Percentiles rank a stretch among this genome's conserved stretches.
Evolutionary conservation across 2,888 invertebrate species (phyloP).

Genomic region (Drosophila leonis): DNA sequence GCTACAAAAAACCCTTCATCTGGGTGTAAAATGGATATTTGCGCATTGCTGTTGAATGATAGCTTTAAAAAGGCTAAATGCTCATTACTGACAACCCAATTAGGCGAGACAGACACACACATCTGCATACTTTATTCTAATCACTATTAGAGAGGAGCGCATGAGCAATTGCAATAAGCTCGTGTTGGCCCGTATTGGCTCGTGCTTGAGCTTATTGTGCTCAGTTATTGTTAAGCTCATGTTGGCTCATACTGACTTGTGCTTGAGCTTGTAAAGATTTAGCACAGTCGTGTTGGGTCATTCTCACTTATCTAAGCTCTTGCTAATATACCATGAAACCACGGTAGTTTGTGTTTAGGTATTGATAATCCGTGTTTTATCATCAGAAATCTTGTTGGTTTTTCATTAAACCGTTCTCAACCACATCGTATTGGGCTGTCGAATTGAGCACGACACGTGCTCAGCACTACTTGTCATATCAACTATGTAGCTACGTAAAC

Average conservation of each 20-base stretch:
- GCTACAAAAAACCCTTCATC: background rate
- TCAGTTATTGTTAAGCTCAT: background rate
- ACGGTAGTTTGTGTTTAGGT: background rate
- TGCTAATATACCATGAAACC: background rate
- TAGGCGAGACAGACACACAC: constrained; percentile 19
- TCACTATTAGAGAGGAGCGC: constrained; percentile 3
- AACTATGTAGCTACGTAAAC: constrained; percentile 43
- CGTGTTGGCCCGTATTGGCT: background rate
- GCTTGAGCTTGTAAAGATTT: background rate
- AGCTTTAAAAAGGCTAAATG: constrained; percentile 27
- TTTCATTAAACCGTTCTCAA: background rate
- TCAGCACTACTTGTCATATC: constrained; percentile 32
- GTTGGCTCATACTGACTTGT: background rate
- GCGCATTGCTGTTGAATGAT: background rate
- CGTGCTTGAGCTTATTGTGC: background rate
- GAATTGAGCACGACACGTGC: constrained; percentile 16
- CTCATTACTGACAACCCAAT: constrained; percentile 49
- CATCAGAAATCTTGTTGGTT: no score
- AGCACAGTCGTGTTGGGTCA: background rate
- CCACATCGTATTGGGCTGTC: background rate
- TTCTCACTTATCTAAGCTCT: background rate
- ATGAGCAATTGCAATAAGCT: background rate
- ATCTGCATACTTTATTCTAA: background rate
- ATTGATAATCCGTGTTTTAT: background rate
- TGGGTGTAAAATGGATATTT: background rate